phyloP scores from a whole-genome alignment of 2,888 invertebrate genomes.

The Cheilosia urbana region DNA sequence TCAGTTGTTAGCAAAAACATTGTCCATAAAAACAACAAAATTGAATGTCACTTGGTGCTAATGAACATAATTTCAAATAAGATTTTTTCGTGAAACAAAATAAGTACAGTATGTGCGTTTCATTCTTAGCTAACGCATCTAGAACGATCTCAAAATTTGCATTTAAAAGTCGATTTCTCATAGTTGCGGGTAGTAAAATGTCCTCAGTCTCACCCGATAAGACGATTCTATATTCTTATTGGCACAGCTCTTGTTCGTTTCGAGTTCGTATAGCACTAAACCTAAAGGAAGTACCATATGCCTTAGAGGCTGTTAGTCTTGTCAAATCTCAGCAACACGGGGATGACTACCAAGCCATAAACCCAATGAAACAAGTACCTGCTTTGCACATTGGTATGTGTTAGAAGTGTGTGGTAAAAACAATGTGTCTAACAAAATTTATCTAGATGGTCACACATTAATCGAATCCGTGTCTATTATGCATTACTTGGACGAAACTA shows the following conservation, averaged over 20 bases:
- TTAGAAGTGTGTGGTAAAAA: not conserved
- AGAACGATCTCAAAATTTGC: not conserved
- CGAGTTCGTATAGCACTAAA: conserved; percentile 96
- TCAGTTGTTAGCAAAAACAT: too few relatives aligned
- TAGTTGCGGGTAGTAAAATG: conserved; percentile 57
- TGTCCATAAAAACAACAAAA: too few relatives aligned
- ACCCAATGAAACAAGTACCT: conserved; percentile 98
- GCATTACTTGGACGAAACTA: conserved; percentile 97
- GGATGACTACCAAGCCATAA: conserved; percentile 94
- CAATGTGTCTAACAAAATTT: not conserved
- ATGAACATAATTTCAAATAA: too few relatives aligned
- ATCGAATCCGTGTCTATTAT: conserved; percentile 93
- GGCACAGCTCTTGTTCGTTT: conserved; percentile 98
- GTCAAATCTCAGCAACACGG: conserved; percentile 95
- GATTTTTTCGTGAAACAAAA: too few relatives aligned
- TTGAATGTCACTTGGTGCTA: too few relatives aligned
- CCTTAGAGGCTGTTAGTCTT: conserved; percentile 93
- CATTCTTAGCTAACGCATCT: conserved; percentile 1
- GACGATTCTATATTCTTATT: conserved; percentile 96
- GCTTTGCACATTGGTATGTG: conserved; percentile 91
- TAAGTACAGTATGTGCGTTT: too few relatives aligned
- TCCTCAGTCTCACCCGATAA: conserved; percentile 82
- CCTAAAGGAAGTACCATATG: conserved; percentile 97
- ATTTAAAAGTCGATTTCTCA: not conserved
- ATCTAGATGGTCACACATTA: conserved; percentile 88